A percentile compares a stretch with the other conserved stretches of the same genome.
phyloP scores from a whole-genome alignment of 1,140 invertebrate genomes.

The Subanguina moxae region DNA sequence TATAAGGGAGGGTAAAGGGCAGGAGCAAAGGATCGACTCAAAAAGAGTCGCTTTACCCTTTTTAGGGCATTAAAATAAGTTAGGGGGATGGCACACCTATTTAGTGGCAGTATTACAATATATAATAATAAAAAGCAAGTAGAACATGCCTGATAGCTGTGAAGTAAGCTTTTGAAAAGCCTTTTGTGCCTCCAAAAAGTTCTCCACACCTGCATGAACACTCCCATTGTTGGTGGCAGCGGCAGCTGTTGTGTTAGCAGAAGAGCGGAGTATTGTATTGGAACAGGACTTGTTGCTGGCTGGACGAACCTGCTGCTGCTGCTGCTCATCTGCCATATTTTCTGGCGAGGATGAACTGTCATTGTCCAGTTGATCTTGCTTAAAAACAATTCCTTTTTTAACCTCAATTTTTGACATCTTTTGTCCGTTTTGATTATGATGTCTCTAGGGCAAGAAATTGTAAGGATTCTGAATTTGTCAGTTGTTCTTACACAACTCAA shows the following conservation, averaged over 20 bases:
- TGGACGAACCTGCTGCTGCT: not conserved
- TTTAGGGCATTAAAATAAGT: too few relatives aligned
- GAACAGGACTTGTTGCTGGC: constrained; percentile 1
- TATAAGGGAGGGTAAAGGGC: too few relatives aligned
- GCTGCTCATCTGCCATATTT: not conserved
- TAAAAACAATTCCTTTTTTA: too few relatives aligned
- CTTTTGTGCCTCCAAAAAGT: constrained; percentile 30
- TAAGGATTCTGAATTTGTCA: too few relatives aligned
- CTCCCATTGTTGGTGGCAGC: not conserved
- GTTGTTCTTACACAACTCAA: too few relatives aligned
- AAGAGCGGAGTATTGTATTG: not conserved
- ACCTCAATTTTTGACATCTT: too few relatives aligned
- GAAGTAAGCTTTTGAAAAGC: constrained; percentile 24
- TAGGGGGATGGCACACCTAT: too few relatives aligned
- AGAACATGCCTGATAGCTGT: constrained; percentile 11
- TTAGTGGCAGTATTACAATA: too few relatives aligned
- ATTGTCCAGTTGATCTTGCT: not conserved
- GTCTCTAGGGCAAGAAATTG: too few relatives aligned
- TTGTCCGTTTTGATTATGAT: too few relatives aligned
- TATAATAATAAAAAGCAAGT: constrained; percentile 2
- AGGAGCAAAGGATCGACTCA: too few relatives aligned
- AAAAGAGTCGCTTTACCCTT: too few relatives aligned
- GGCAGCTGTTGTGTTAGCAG: not conserved
- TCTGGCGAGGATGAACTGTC: not conserved
- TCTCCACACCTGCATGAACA: not conserved